Base-by-base conservation (phyloP, 2,113 vertebrate genomes). In the Campylomormyrus tamandua region DNA sequence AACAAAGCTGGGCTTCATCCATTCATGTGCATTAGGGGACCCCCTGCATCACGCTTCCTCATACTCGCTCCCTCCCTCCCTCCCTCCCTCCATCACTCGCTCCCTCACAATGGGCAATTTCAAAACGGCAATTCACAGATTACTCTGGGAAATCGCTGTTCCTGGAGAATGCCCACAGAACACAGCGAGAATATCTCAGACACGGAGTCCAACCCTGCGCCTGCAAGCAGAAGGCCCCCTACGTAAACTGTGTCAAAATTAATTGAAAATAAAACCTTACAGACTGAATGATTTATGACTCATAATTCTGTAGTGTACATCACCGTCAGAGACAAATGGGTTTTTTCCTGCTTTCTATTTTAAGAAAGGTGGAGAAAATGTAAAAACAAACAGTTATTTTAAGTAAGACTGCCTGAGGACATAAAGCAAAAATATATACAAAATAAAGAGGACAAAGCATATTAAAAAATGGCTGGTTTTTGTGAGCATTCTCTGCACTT, bases 401-500 rank as follows among this genome's bases (percentile, higher is more conserved):
- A 31, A 84, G 89, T 62, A 45, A 45, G 52, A 46, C 39, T 48
- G 89, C 89, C 53, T 62, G 9, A n/a, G 42, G 89, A 24, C 39
- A 58, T 39, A 46, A 24, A 53, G 42, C 15, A 39, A 83, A 89
- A 84, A 56, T 52, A 83, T 42, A 83, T 39, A 52, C 50, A 84
- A 45, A n/a, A 48, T 70, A 89, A 27, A 80, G 74, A 56, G 89
- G 87, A 84, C 77, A 88, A 21, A 88, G 86, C 49, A 35, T 48
- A 88, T 91, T 56, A 90, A 52, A 90, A 91, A 91, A 87, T 87
- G 48, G 89, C 56, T 89, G 52, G 50, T 89, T 58, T 88, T 83
- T 17, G n/a, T n/a, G n/a, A 83, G 52, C 88, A 45, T 27, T 66
- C 85, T 83, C 84, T 45, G 52, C 89, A 88, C 46, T 74, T 87